Evolutionary conservation across 2,113 vertebrate genomes (phyloP), one percentile per base, ranked within the genome.

Genomic region (Gobius niger): DNA sequence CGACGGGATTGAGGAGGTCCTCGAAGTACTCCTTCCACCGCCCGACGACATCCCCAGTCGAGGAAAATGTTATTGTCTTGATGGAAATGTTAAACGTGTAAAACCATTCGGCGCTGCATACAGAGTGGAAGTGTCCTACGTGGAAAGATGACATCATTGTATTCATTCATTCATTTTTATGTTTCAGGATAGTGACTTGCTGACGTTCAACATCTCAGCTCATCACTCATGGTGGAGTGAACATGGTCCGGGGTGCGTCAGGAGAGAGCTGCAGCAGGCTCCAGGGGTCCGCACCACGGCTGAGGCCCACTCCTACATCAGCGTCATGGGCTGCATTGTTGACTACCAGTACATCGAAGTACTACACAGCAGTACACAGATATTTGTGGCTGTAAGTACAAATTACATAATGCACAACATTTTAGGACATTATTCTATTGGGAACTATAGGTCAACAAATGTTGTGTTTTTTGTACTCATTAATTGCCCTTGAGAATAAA

Each of bases 211-310:
- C 86, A 95, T 96, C 85, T 96, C 95, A 40, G 83, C 83, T 50
- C 95, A 98, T 72, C 92, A 90, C 6, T 96, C 96, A 0, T 97
- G 96, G 96, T 98, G 95, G 95, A 93, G 90, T 34, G 95, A 97
- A 19, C 95, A 95, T 0, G 94, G 95, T 0, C 96, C 92, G 0
- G 95, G 94, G 62, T 96, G 95, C 47, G 89, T 94, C 11, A 88
- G 87, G 50, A 88, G 91, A 77, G 94, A 95, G 85, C 91, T 93
- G 42, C 87, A 87, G 0, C 75, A 85, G 62, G 71, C 78, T 50
- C 68, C 91, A 0, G 92, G 92, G 61, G 80, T 92, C 63, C 87
- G 86, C 46, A 83, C 82, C 59, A 83, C 91, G 34, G 94, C 91
- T 34, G 94, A 93, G 1, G 89, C 87, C 80, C 95, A 95, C 53